Evolutionary conservation across 2,113 vertebrate species (phyloP).

Genomic region (Petaurus breviceps): DNA sequence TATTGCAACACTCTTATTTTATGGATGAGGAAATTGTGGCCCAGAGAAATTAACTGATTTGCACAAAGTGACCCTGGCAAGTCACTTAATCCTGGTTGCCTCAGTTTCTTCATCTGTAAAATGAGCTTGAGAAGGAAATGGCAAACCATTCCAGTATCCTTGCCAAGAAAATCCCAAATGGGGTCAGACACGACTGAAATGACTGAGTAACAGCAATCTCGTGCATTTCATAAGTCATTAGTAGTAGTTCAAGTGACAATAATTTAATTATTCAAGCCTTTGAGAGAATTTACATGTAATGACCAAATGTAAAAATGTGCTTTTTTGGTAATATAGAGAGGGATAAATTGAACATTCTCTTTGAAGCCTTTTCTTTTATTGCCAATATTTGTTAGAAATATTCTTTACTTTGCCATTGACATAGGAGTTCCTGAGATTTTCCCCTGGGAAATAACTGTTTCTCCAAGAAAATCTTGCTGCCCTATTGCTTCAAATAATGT

Average conservation of each 20-base stretch:
- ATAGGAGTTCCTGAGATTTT: slow-evolving; percentile 56
- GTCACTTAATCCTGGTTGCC: not conserved
- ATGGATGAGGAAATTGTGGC: slow-evolving; percentile 23
- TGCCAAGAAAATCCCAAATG: not conserved
- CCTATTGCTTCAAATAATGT: not conserved
- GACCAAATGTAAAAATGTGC: not conserved
- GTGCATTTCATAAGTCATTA: not conserved
- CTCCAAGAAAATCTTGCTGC: not conserved
- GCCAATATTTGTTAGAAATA: slow-evolving; percentile 22
- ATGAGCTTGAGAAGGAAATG: too few species aligned
- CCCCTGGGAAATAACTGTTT: slow-evolving; percentile 29
- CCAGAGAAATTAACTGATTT: not conserved
- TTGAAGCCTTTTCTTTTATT: slow-evolving; percentile 22
- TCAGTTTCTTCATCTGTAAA: not conserved
- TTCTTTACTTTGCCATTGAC: not conserved
- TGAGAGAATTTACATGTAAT: not conserved
- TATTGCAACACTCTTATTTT: slow-evolving; percentile 4
- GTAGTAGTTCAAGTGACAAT: not conserved
- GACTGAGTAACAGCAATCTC: not conserved
- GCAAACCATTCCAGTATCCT: too few species aligned
- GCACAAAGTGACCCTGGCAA: not conserved
- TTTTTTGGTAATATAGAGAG: slow-evolving; percentile 26
- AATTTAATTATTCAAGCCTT: too few species aligned
- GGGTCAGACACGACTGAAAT: not conserved
- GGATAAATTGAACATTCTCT: slow-evolving; percentile 44